These are phyloP conservation scores for Nomia melanderi DNA, from an alignment of 1,140 invertebrate genomes.

Conservation along the genomic window DNA sequence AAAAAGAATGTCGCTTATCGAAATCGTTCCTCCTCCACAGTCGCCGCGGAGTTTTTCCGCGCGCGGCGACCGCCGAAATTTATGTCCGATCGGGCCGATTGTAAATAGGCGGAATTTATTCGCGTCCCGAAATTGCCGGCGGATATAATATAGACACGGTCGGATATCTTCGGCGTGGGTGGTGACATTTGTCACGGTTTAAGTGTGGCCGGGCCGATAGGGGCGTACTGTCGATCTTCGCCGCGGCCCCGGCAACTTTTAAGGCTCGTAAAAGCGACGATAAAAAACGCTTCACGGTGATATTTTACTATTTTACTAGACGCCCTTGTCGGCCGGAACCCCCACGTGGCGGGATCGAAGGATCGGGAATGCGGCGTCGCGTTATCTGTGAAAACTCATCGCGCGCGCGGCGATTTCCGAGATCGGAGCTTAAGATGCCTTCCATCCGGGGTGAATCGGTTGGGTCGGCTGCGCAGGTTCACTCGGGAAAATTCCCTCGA, in stretches of 20 bases:
- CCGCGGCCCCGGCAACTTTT: conserved; percentile 53
- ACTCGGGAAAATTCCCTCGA: not conserved
- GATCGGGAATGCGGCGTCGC: not conserved
- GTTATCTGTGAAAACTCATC: conserved; percentile 36
- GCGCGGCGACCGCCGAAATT: conserved; percentile 38
- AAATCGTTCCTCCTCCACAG: not conserved
- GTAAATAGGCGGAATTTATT: conserved; percentile 63
- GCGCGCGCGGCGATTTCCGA: not conserved
- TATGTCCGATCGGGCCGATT: conserved; percentile 51
- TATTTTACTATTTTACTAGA: conserved; percentile 68
- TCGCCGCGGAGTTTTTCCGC: conserved; percentile 27
- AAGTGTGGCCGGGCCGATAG: conserved; percentile 62
- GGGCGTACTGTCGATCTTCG: conserved; percentile 50
- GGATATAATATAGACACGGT: conserved; percentile 51
- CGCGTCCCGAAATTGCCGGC: conserved; percentile 54
- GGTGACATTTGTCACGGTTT: conserved; percentile 66
- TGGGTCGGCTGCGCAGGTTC: not conserved
- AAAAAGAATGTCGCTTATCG: conserved; percentile 20
- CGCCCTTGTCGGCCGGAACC: conserved; percentile 47
- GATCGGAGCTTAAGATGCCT: not conserved
- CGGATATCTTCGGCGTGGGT: conserved; percentile 61
- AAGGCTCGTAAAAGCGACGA: conserved; percentile 59
- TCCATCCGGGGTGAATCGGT: too few species aligned
- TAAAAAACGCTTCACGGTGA: conserved; percentile 52
- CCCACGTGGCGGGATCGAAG: conserved; percentile 50